Evolutionary conservation across 1,140 invertebrate genomes (phyloP), one percentile per base, ranked within the genome.

Genomic region (Brachionus manjavacas): DNA sequence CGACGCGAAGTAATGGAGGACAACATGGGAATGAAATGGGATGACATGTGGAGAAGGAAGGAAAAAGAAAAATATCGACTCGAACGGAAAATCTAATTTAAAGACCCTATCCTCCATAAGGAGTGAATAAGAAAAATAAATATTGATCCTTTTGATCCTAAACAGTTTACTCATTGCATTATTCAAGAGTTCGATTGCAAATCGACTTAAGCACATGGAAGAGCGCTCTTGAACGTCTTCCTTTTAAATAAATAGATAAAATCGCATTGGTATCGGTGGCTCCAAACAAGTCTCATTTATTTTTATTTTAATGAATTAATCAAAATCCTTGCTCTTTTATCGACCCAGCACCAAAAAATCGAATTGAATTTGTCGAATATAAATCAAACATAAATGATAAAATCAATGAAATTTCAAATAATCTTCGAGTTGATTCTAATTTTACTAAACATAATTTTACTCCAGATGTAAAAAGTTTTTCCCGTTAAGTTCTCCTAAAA

Each of bases 241-340:
- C 68, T n/a, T 72, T 72, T n/a, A 72, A 72, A 35, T 72, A 39
- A 72, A 72, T 39, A 72, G 35, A 41, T 41, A 72, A 14, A 35
- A 72, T 14, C 39, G 41, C 20, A 39, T 12, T 16, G 68, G 68
- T 4, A 4, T 39, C 0, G 68, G 41, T 39, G 68, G 68, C 3
- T 35, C 68, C 4, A 72, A 41, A n/a, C 68, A 72, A 41, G 68
- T 72, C 12, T 35, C 68, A 39, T 39, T 72, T 20, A 72, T 72
- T 2, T 72, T 72, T 35, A 39, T 72, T 39, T n/a, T n/a, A n/a
- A n/a, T n/a, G n/a, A n/a, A 41, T n/a, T n/a, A 72, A 72, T 41
- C 1, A n/a, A 14, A 35, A 72, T 35, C 68, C 68, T 39, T 6
- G 35, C 9, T 20, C 14, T n/a, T n/a, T 72, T 14, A 11, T 39